Percentiles rank a stretch among this genome's conserved stretches.
Evolutionary conservation across 23 tunicate species (phyloP).

Genomic region (Styela plicata): DNA sequence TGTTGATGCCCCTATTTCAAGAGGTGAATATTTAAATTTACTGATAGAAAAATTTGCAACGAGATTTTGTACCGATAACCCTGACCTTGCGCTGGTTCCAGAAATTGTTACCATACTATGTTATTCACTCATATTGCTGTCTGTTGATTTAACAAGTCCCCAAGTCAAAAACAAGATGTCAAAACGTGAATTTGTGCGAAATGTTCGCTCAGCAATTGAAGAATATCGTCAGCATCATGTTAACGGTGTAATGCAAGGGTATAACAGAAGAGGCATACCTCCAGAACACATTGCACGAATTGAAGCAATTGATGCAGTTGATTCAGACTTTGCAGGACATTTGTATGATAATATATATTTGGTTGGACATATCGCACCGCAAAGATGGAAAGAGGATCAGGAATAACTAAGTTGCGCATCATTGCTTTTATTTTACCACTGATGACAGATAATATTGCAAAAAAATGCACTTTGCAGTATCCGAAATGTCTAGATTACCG

Average conservation of each 20-base stretch:
- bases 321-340: constrained; percentile 91
- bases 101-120: constrained; percentile 83
- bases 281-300: constrained; percentile 15
- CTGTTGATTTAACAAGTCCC: constrained; percentile 89
- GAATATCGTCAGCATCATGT: constrained; percentile 1
- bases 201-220: constrained; percentile 64
- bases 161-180: constrained; percentile 99
- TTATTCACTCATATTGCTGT: constrained; percentile 90
- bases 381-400: constrained; percentile 71
- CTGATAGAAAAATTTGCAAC: constrained; percentile 79
- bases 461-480: too few relatives aligned
- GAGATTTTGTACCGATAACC: constrained; percentile 84
- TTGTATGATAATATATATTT: constrained; percentile 95
- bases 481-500: too few relatives aligned
- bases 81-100: constrained; percentile 41
- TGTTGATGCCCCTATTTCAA: constrained; percentile 82
- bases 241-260: background rate
- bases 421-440: too few relatives aligned
- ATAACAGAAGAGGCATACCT: constrained; percentile 4
- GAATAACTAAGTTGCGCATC: background rate
- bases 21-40: constrained; percentile 59
- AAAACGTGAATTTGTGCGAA: constrained; percentile 90
- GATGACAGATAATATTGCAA: too few relatives aligned
- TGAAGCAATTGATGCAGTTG: constrained; percentile 33
- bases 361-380: constrained; percentile 98